Base-by-base conservation (phyloP, 2,113 vertebrate species). In the Anser brachyrhynchus region DNA sequence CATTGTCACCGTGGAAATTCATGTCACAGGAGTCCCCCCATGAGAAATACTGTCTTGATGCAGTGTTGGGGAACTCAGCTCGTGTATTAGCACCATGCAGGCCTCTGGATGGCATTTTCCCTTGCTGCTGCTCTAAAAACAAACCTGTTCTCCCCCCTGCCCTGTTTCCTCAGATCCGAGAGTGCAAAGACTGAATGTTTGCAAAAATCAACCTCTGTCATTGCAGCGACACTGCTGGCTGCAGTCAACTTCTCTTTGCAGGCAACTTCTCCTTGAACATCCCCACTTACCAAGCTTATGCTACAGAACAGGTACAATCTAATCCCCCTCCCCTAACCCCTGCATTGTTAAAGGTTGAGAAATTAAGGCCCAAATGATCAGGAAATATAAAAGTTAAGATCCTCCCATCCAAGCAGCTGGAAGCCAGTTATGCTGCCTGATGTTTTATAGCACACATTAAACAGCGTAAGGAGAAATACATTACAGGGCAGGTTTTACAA, bases 111-210 rank as follows among this genome's bases (percentile, higher is more conserved):
- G n/a, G 7, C 28, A 23, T 37, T 31, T 92, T 20, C 13, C 28
- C 51, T 77, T 44, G 31, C 43, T 87, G 15, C 8, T 84, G 11
- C 39, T 65, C n/a, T 84, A 75, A 35, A 74, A 37, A 19, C 65
- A 59, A 44, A 66, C 49, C 62, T 1, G 4, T 13, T 19, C 58
- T 72, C 10, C 64, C 12, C 8, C 6, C 5, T 29, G 20, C 1
- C 1, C 59, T 0, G 1, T 49, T 17, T 19, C 37, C 23, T 39
- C 37, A 67, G 37, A 19, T 43, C 39, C 1, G 3, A 44, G 28
- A 33, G 31, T 35, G 43, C 9, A 21, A 51, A 25, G 4, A 26
- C 37, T 44, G 88, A 55, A 41, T 10, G 33, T 6, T 46, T 28
- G 59, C 44, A 58, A 9, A 37, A 33, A 29, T 43, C 61, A 52